Evolutionary conservation across 1,140 invertebrate genomes (phyloP).

Genomic region (Micrasema minimum): DNA sequence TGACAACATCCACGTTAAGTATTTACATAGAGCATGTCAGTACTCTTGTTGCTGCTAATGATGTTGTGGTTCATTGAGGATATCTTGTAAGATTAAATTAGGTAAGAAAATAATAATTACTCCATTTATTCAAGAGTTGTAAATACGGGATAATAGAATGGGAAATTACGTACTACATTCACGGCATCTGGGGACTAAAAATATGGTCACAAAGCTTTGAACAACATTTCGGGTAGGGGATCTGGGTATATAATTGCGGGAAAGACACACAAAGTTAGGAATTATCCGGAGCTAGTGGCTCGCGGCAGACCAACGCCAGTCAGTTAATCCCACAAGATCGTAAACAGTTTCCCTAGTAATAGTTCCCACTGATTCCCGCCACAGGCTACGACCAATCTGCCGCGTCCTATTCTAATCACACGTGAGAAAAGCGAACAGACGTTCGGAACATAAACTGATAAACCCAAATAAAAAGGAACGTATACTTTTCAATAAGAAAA

Average conservation of each 20-base stretch:
- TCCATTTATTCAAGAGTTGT: too few relatives aligned
- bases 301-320: slow-evolving; percentile 2
- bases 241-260: slow-evolving; percentile 25
- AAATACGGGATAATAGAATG: too few relatives aligned
- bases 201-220: background rate
- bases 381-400: background rate
- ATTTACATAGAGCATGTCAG: too few relatives aligned
- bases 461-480: slow-evolving; percentile 17
- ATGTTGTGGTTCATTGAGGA: too few relatives aligned
- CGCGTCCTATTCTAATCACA: background rate
- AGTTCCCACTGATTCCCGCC: slow-evolving; percentile 33
- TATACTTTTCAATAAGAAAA: background rate
- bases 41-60: too few relatives aligned
- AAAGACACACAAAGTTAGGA: slow-evolving; percentile 24
- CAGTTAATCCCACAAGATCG: slow-evolving; percentile 21
- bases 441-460: background rate
- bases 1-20: too few relatives aligned
- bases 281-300: slow-evolving; percentile 28
- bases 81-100: too few relatives aligned
- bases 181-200: too few relatives aligned
- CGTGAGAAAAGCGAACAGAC: background rate
- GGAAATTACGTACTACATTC: too few relatives aligned
- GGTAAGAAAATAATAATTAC: too few relatives aligned
- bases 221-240: background rate
- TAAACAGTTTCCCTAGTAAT: slow-evolving; percentile 32